Evolutionary conservation across 2,888 invertebrate genomes (phyloP), one percentile per base, ranked within the genome.

Genomic region (Tridacna crocea): DNA sequence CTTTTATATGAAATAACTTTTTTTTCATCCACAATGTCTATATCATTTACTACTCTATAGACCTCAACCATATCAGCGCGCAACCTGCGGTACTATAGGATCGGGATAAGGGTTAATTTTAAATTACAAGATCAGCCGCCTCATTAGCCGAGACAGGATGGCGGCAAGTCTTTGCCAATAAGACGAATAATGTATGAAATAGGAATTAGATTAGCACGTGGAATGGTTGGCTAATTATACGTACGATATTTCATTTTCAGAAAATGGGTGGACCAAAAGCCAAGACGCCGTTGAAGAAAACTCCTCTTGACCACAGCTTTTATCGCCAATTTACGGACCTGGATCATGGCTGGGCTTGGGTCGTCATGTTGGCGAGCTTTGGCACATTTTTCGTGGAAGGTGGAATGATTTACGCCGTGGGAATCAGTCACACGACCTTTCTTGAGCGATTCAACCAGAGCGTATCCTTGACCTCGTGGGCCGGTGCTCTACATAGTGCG

Each of bases 311-410:
- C 12, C 26, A 63, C 19, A 63, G 63, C 27, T 63, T 27, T 27
- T 63, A 63, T 22, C 11, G 27, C 12, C 63, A 63, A 19, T 63
- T 63, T 10, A 63, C 63, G 17, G 77, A 76, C 55, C 51, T 80
- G 19, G 80, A 80, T 24, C 68, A 24, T 22, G 86, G 86, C 13
- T 86, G 86, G 86, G 75, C 86, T 4, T 86, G 86, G 86, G 72
- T 80, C 11, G 82, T 86, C 8, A 27, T 86, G 70, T 24, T 78
- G 51, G 82, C 86, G 17, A 79, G 79, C 58, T 86, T 86, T 48
- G 75, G 79, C 4, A 78, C 75, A 24, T 81, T 82, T 46, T 61
- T 75, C 22, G 68, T 81, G 24, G 72, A 82, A 19, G 86, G 83
- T 15, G 72, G 75, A 22, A 73, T 76, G n/a, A 79, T 86, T 76